Evolutionary conservation across 2,113 vertebrate genomes (phyloP).

Genomic region (Sinocyclocheilus rhinocerous): DNA sequence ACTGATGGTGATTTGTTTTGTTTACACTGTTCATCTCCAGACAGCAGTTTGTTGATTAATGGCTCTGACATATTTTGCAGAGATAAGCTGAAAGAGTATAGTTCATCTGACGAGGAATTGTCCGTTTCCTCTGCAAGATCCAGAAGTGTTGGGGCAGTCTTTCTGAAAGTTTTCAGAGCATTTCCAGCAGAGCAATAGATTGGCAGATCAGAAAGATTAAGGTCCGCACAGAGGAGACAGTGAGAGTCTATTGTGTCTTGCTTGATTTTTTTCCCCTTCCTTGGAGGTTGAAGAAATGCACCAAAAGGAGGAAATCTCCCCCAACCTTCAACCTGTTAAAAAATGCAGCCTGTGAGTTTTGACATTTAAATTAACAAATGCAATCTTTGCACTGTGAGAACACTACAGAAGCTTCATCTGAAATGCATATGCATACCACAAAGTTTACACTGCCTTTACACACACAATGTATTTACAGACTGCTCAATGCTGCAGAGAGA

Average conservation of each 20-base stretch:
- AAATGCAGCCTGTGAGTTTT: neutral
- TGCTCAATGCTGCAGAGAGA: neutral
- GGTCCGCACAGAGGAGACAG: conserved; percentile 66
- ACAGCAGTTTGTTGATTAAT: conserved; percentile 11
- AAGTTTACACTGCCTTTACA: neutral
- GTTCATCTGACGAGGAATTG: neutral
- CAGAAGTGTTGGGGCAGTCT: conserved; percentile 7
- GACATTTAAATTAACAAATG: neutral
- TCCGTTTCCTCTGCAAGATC: conserved; percentile 9
- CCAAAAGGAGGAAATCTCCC: conserved; percentile 69
- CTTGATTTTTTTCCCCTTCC: conserved; percentile 65
- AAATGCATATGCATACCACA: neutral
- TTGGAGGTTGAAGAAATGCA: conserved; percentile 71
- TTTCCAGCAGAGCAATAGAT: conserved; percentile 37
- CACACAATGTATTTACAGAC: neutral
- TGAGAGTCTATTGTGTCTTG: conserved; percentile 50
- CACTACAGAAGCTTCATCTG: neutral
- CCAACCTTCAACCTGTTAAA: conserved; percentile 81
- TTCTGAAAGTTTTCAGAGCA: neutral
- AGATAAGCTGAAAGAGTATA: neutral
- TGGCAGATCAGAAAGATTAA: conserved; percentile 47
- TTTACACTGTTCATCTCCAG: neutral
- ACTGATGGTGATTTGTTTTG: conserved; percentile 8
- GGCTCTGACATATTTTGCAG: conserved; percentile 2
- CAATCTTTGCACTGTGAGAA: neutral